Percentiles rank a stretch among this genome's conserved stretches.
phyloP scores from a whole-genome alignment of 2,797 vertebrate species.

The Salarias fasciatus region DNA sequence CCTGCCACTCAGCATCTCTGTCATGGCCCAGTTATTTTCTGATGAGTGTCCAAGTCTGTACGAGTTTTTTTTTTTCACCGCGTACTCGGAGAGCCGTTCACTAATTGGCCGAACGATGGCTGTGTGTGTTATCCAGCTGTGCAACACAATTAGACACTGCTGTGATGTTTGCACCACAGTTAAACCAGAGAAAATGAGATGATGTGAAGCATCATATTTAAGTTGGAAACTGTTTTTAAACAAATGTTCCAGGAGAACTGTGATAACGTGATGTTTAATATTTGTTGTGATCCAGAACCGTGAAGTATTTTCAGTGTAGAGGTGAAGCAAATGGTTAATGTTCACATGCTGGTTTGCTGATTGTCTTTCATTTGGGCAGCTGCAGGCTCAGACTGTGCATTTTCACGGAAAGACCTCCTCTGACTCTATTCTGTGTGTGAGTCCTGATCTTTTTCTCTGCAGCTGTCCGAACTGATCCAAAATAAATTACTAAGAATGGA shows the following conservation, averaged over 20 bases:
- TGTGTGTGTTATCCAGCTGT: constrained; percentile 38
- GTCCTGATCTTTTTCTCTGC: constrained; percentile 64
- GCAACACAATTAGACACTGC: constrained; percentile 18
- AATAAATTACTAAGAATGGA: constrained; percentile 60
- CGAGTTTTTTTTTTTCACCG: constrained; percentile 45
- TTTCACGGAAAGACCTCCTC: constrained; percentile 38
- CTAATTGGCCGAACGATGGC: constrained; percentile 33
- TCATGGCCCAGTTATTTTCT: constrained; percentile 48
- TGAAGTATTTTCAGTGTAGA: too few relatives aligned
- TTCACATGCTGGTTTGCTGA: constrained; percentile 45
- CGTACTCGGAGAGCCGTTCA: constrained; percentile 34
- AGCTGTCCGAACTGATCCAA: constrained; percentile 68
- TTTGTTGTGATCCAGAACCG: too few relatives aligned
- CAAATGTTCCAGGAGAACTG: too few relatives aligned
- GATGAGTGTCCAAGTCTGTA: constrained; percentile 49
- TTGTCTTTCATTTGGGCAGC: constrained; percentile 42
- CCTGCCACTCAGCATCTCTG: constrained; percentile 58
- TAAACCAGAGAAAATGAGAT: constrained; percentile 12
- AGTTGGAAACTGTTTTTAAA: too few relatives aligned
- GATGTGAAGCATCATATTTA: background rate
- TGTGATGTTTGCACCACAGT: constrained; percentile 20
- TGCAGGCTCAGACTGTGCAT: constrained; percentile 21
- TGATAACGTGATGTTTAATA: constrained; percentile 27
- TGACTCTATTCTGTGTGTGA: constrained; percentile 43
- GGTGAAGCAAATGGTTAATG: constrained; percentile 10